Base-by-base conservation (phyloP, 1,140 invertebrate species). In the Aphis gossypii region DNA sequence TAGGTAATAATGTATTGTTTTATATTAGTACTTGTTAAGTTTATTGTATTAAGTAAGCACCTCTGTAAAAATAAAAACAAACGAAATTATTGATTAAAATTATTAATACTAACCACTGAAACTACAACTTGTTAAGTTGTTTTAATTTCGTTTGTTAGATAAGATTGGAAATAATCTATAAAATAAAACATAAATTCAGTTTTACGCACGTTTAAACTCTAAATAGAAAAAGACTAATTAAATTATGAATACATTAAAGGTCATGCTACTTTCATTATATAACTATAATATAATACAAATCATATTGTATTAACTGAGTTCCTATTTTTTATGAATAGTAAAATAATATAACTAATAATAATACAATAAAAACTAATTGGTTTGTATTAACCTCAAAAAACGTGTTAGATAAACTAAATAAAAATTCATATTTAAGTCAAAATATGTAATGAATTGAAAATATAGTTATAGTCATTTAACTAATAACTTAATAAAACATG, bases 101-200 rank as follows among this genome's bases (percentile, higher is more conserved):
- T 87, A 48, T 30, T 18, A 87, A n/a, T 87, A 84, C 44, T 87
- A 46, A 41, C 35, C 11, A 41, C 60, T 76, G n/a, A 76, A 20
- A n/a, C 30, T 76, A 76, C 11, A 76, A 86, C 84, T 51, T 30
- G 30, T 86, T 46, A 86, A 86, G 84, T 86, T 41, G 44, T 86
- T 30, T 46, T n/a, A 86, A 86, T 54, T 54, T 38, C 18, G 18
- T 38, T 51, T 51, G 48, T 54, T 38, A 68, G 54, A 90, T 90
- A 20, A 90, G 89, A 68, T 90, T 68, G 23, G 30, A 90, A 90
- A 68, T 90, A 60, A 90, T 90, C 89, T 68, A 90, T 90, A 68
- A 60, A 90, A n/a, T 90, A 89, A 89, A 54, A 89, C 48, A 48
- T 68, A 44, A 90, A 60, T 30, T 90, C 23, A 14, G 25, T 41